Conservation (phyloP, 2,888 invertebrate genomes). For the Pediacus dermestoides region DNA sequence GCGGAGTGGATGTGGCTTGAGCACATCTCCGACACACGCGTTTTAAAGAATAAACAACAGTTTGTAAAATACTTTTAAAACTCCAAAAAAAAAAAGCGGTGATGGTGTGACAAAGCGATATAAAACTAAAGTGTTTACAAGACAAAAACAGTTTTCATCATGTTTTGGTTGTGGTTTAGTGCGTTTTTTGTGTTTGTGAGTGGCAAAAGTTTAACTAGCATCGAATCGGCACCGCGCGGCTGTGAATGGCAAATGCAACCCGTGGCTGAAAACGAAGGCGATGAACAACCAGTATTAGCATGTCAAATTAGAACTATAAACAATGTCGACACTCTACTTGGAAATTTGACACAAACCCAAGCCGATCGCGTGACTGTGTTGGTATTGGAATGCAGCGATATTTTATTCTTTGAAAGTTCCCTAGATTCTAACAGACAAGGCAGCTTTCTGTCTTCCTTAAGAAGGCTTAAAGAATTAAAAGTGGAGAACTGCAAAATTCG, state of each 20-base stretch:
- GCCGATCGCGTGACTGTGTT: slow-evolving; percentile 66
- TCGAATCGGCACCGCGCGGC: slow-evolving; percentile 65
- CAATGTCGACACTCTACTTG: slow-evolving; percentile 64
- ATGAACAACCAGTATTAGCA: slow-evolving; percentile 57
- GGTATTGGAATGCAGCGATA: slow-evolving; percentile 70
- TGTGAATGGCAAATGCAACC: slow-evolving; percentile 67
- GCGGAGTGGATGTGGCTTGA: slow-evolving; percentile 20
- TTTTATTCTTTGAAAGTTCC: slow-evolving; percentile 69
- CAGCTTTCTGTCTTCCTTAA: slow-evolving; percentile 60
- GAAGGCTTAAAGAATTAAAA: slow-evolving; percentile 63
- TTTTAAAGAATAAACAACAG: too few species aligned
- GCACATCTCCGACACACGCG: slow-evolving; percentile 4
- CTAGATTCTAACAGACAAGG: slow-evolving; percentile 51
- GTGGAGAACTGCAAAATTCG: slow-evolving; percentile 77
- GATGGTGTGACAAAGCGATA: slow-evolving; percentile 26
- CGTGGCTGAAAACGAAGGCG: slow-evolving; percentile 55
- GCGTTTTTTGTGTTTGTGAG: slow-evolving; percentile 31
- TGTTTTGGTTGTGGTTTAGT: slow-evolving; percentile 31
- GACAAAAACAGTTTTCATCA: slow-evolving; percentile 21
- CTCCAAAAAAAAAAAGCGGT: too few species aligned
- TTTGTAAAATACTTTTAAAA: too few species aligned
- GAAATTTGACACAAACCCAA: slow-evolving; percentile 66
- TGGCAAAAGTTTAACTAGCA: slow-evolving; percentile 44
- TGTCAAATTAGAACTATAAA: slow-evolving; percentile 71
- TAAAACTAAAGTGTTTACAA: not conserved